Base-by-base conservation (phyloP, 2,113 vertebrate genomes). In the Macrotis lagotis region DNA sequence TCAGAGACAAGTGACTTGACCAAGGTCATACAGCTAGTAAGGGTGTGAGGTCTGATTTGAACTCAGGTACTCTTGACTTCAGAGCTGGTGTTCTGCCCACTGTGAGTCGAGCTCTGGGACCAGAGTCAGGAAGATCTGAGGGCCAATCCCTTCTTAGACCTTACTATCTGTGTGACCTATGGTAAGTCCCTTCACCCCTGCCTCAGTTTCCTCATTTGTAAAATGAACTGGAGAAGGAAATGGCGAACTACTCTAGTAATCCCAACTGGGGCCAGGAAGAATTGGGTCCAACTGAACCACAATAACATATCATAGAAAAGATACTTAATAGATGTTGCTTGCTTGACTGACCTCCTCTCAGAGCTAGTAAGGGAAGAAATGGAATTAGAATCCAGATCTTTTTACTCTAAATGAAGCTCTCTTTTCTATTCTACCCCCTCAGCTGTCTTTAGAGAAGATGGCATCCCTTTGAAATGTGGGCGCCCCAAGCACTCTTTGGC, bases 391-490 rank as follows among this genome's bases (percentile, higher is more conserved):
- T n/a, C n/a, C 66, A 44, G 0, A 19, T 44, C n/a, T 83, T 44
- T n/a, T 83, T 8, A 22, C 16, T 83, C 37, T 44, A 24, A 44
- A 22, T 83, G 8, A 44, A 8, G 6, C 11, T 1, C 6, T 83
- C 19, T 83, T 37, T 37, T 44, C 66, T 19, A 24, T 19, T 44
- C n/a, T 24, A 5, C 66, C 66, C 66, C 66, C 16, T 83, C 7
- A 8, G 16, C 66, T 83, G n/a, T 83, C 66, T 83, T 83, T 44
- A 44, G 2, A 44, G 66, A 44, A 83, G 66, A 83, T 22, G n/a
- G 66, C n/a, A 83, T 83, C 50, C 0, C 51, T 91, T 92, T 92
- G 93, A 91, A 93, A 96, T 95, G 91, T 94, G 24, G 91, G 94
- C 89, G 91, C 95, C 37, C 94, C 1, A 90, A 93, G 95, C 93